These are phyloP conservation scores for Sympetrum striolatum DNA, from an alignment of 2,888 invertebrate species.

Conservation along the genomic window DNA sequence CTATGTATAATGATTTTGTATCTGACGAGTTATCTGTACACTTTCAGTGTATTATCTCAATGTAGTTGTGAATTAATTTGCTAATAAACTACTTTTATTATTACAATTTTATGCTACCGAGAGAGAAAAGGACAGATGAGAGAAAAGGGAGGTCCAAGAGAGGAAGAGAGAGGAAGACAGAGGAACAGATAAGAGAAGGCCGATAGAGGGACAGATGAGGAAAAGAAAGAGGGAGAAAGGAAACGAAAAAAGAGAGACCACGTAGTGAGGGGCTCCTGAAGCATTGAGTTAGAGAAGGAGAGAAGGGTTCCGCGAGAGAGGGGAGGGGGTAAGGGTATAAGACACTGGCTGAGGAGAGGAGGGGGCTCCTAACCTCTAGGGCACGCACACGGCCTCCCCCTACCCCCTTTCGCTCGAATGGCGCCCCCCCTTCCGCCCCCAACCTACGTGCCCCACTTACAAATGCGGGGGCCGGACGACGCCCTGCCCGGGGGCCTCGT, in stretches of 20 bases:
- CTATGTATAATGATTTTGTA: too few species aligned
- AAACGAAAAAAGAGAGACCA: background rate
- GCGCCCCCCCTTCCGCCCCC: background rate
- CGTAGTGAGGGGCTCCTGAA: background rate
- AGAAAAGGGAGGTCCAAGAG: too few species aligned
- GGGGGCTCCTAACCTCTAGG: slow-evolving; percentile 17
- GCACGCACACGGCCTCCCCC: slow-evolving; percentile 23
- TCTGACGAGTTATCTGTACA: too few species aligned
- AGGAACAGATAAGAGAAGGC: too few species aligned
- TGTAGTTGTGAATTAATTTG: too few species aligned
- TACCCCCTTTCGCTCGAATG: background rate
- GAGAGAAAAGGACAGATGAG: too few species aligned
- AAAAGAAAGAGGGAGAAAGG: background rate
- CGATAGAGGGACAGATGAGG: background rate
- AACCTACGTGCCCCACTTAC: slow-evolving; percentile 40
- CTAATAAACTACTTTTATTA: too few species aligned
- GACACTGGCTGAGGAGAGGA: background rate
- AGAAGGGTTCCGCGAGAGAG: background rate
- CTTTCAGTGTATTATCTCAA: too few species aligned
- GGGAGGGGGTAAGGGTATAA: background rate
- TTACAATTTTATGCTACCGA: too few species aligned
- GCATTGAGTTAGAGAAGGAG: background rate
- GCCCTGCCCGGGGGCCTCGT: slow-evolving; percentile 43
- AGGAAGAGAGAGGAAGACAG: background rate
- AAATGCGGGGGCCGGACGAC: slow-evolving; percentile 41